Evolutionary conservation across 2,888 invertebrate species (phyloP).

Genomic region (Diarsia dahlii): DNA sequence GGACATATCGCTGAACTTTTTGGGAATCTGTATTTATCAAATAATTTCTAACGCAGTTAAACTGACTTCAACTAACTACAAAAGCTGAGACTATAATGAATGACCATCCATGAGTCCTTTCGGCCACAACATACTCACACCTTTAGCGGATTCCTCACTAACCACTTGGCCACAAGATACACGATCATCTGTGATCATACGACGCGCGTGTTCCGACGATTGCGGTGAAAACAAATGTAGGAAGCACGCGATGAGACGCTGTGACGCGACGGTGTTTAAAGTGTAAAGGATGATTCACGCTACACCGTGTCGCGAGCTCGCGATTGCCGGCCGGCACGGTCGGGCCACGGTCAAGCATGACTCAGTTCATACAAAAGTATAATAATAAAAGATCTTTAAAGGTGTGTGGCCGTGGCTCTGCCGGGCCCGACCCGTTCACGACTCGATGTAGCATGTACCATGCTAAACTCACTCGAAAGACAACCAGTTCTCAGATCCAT

Average conservation of each 20-base stretch:
- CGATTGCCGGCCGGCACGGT: too few relatives aligned
- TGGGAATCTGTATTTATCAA: neutral
- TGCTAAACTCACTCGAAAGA: neutral
- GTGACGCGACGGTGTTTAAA: too few relatives aligned
- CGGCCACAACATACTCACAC: neutral
- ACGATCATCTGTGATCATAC: too few relatives aligned
- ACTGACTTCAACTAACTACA: neutral
- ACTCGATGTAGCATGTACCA: too few relatives aligned
- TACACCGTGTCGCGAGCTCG: too few relatives aligned
- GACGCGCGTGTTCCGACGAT: neutral
- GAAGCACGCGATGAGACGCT: neutral
- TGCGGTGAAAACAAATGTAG: neutral
- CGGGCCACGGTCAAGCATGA: too few relatives aligned
- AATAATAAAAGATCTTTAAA: too few relatives aligned
- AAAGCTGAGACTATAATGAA: neutral
- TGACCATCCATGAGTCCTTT: neutral
- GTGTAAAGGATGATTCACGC: too few relatives aligned
- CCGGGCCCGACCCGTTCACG: too few relatives aligned
- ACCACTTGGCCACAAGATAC: neutral
- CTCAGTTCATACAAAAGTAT: too few relatives aligned
- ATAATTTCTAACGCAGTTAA: neutral
- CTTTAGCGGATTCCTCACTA: conserved; percentile 19
- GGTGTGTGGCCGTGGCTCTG: too few relatives aligned
- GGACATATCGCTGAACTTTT: neutral
- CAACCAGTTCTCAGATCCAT: neutral